These are phyloP conservation scores for Melipona quadrifasciata DNA, from an alignment of 1,140 invertebrate genomes.

Conservation along the genomic window DNA sequence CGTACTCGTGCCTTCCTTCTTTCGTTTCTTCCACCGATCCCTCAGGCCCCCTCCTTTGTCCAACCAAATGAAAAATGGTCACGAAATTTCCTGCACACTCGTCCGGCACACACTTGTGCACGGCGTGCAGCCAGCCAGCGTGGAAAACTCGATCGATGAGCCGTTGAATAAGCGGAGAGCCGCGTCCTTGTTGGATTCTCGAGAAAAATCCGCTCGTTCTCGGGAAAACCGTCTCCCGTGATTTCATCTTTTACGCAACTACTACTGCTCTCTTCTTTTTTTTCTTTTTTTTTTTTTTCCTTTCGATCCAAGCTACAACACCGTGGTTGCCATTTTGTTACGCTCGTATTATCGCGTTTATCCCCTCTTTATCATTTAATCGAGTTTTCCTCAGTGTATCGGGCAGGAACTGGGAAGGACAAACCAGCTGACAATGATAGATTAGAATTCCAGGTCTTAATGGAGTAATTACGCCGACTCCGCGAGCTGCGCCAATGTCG, in stretches of 20 bases:
- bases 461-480: conserved; percentile 55
- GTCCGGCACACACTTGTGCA: not conserved
- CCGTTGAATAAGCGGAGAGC: conserved; percentile 23
- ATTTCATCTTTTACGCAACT: conserved; percentile 60
- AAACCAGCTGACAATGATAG: conserved; percentile 45
- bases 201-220: conserved; percentile 43
- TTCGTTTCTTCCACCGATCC: not conserved
- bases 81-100: not conserved
- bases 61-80: conserved; percentile 8
- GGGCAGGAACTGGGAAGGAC: conserved; percentile 36
- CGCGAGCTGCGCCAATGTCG: conserved; percentile 32
- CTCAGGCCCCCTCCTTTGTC: not conserved
- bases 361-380: conserved; percentile 47
- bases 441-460: conserved; percentile 54
- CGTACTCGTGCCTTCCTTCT: not conserved
- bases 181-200: conserved; percentile 8
- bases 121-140: not conserved
- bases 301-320: not conserved
- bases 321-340: no score
- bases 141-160: conserved; percentile 17
- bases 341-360: conserved; percentile 52
- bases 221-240: conserved; percentile 39
- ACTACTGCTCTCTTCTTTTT: not conserved
- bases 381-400: conserved; percentile 37
- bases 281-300: not conserved